Evolutionary conservation across 2,888 invertebrate genomes (phyloP).

Genomic region (Lepidochrysops patricia): DNA sequence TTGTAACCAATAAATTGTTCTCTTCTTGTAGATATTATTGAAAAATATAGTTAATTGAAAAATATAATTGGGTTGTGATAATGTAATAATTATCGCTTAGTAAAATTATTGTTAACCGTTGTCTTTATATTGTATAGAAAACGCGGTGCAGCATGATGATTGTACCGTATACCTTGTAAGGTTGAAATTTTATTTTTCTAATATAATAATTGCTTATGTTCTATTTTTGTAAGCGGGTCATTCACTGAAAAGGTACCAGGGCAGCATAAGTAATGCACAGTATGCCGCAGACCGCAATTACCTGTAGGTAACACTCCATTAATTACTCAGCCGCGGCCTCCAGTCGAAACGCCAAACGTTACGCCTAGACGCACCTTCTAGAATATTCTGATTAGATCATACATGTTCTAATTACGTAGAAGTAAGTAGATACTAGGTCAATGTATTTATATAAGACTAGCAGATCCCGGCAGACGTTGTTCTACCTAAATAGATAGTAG

Average conservation of each 20-base stretch:
- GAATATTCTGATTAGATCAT: not conserved
- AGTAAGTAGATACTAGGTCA: not conserved
- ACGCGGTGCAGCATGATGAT: too few relatives aligned
- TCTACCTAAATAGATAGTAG: not conserved
- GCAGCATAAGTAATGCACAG: not conserved
- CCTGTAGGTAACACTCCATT: not conserved
- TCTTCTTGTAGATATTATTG: too few relatives aligned
- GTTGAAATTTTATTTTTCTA: too few relatives aligned
- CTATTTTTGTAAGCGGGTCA: not conserved
- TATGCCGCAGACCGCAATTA: not conserved
- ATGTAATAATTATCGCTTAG: too few relatives aligned
- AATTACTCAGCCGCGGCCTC: constrained; percentile 2
- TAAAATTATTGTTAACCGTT: too few relatives aligned
- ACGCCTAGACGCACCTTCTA: not conserved
- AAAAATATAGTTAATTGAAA: too few relatives aligned
- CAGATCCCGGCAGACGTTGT: too few relatives aligned
- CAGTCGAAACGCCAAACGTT: not conserved
- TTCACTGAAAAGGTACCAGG: not conserved
- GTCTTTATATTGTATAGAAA: too few relatives aligned
- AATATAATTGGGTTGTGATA: too few relatives aligned
- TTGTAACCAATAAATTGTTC: too few relatives aligned
- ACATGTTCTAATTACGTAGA: not conserved
- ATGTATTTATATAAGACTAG: not conserved
- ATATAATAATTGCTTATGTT: not conserved
- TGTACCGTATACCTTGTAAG: too few relatives aligned